Percentiles rank a stretch among this genome's conserved stretches.
Evolutionary conservation across 2,113 vertebrate species (phyloP).

Genomic region (Atlantisia rogersi): DNA sequence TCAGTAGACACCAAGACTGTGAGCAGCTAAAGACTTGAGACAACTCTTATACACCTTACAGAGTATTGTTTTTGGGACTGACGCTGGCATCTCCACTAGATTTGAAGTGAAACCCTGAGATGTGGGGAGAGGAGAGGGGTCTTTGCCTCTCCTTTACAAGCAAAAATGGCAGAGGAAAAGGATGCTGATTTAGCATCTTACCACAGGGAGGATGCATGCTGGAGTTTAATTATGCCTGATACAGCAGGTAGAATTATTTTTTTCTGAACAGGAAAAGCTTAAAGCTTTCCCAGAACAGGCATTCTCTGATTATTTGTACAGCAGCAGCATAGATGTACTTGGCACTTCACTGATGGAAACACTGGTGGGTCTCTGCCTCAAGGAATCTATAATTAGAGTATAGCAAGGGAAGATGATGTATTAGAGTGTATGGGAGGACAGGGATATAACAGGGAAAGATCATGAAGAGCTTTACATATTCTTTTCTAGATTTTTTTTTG

Average conservation of each 20-base stretch:
- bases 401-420: background rate
- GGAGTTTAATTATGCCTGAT: background rate
- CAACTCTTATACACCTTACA: background rate
- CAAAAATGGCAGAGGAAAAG: background rate
- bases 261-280: background rate
- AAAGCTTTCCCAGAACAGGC: background rate
- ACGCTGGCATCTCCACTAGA: background rate
- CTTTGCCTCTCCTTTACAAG: background rate
- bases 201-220: background rate
- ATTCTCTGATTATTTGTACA: conserved; percentile 7
- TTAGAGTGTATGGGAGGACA: conserved; percentile 35
- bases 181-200: background rate
- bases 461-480: background rate
- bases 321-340: background rate
- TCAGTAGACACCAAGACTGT: background rate
- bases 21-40: background rate
- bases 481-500: background rate
- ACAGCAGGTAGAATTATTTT: background rate
- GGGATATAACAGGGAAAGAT: background rate
- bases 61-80: background rate
- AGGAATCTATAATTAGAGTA: conserved; percentile 12
- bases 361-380: conserved; percentile 23
- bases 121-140: background rate
- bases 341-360: conserved; percentile 14
- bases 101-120: background rate